These are phyloP conservation scores for Steinernema hermaphroditum DNA, from an alignment of 2,888 invertebrate genomes.

Conservation along the genomic window DNA sequence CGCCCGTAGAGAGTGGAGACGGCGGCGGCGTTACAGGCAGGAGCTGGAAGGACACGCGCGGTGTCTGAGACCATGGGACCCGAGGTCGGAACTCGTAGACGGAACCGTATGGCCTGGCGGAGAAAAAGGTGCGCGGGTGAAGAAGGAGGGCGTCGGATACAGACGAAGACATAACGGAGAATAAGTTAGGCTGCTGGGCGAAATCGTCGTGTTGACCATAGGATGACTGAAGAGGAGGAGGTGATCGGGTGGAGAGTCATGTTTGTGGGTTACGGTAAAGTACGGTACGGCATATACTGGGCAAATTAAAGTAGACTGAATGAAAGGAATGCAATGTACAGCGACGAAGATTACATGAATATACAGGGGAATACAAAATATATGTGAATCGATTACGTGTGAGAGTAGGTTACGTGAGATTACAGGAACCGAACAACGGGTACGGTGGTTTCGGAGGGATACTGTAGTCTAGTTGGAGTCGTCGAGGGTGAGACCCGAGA, in stretches of 20 bases:
- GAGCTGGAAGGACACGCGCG: neutral
- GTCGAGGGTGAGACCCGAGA: constrained; percentile 13
- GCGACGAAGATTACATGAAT: no score
- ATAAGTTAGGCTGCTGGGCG: no score
- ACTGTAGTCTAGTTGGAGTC: constrained; percentile 10
- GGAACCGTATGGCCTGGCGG: constrained; percentile 14
- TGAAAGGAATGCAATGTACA: no score
- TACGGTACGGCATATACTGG: no score
- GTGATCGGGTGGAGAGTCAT: no score
- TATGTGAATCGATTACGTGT: neutral
- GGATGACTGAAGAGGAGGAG: no score
- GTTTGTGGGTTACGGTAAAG: no score
- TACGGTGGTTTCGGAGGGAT: neutral
- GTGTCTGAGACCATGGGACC: constrained; percentile 21
- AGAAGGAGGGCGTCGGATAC: neutral
- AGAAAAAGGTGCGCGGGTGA: neutral
- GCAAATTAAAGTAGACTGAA: no score
- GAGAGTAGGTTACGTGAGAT: constrained; percentile 20
- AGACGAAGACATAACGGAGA: no score
- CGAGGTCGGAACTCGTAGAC: neutral
- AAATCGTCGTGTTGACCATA: no score
- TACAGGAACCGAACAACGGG: no score
- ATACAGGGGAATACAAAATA: neutral
- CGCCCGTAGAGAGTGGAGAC: neutral
- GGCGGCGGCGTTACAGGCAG: neutral